Evolutionary conservation across 2,888 invertebrate species (phyloP).

Genomic region (Nemoura dubitans): DNA sequence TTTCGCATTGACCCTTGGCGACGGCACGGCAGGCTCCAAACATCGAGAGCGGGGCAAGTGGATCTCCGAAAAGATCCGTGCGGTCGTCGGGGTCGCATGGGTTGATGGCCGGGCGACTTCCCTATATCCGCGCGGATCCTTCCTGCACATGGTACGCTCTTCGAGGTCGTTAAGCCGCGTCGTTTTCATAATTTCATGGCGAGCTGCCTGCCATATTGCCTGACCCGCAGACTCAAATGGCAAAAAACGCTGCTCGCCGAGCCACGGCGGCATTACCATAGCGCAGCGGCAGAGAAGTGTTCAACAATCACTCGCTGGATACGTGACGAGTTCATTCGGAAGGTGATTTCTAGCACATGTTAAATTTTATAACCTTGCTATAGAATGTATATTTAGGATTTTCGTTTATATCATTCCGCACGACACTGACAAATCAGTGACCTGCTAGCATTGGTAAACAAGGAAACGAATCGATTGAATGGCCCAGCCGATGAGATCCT

Average conservation of each 20-base stretch:
- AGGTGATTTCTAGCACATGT: neutral
- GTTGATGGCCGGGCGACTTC: neutral
- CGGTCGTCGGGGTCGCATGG: neutral
- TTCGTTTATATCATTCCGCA: too few species aligned
- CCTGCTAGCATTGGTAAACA: too few species aligned
- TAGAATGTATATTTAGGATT: neutral
- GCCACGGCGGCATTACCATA: neutral
- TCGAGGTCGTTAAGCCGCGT: neutral
- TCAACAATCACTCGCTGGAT: neutral
- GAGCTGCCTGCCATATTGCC: neutral
- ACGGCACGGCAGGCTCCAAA: neutral
- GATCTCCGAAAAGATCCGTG: neutral
- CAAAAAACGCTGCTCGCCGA: neutral
- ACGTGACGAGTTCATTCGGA: neutral
- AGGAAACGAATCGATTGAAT: too few species aligned
- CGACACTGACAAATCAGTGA: too few species aligned
- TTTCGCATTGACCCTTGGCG: slow-evolving; percentile 28
- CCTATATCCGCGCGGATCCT: neutral
- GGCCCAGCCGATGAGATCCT: too few species aligned
- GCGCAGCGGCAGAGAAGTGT: neutral
- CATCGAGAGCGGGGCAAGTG: neutral
- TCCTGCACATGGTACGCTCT: neutral
- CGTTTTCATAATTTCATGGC: neutral
- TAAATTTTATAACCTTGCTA: neutral
- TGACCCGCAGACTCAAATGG: neutral